Evolutionary conservation across 2,797 vertebrate species (phyloP), one percentile per base, ranked within the genome.

Genomic region (Arnoldichthys spilopterus): DNA sequence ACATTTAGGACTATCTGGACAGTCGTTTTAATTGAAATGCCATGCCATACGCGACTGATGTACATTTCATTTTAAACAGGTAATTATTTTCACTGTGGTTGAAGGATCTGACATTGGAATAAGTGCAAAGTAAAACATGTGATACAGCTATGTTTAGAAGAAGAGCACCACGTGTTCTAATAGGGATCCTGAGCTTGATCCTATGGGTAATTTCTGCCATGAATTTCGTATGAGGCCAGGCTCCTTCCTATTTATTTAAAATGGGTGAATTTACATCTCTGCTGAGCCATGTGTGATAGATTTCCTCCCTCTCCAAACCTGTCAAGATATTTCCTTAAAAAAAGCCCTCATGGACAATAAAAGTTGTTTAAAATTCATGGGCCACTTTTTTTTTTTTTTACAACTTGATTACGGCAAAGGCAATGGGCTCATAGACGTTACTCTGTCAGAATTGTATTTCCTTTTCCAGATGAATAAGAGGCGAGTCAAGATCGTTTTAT

Each of bases 291-390:
- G 53, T 71, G 73, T 79, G 77, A 88, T 83, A 56, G 70, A 87
- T 85, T 80, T 76, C 53, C 64, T 66, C 34, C 26, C 72, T 24
- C 15, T 40, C n/a, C 43, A 66, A 71, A 72, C 77, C 59, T 68
- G 72, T 82, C 80, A 77, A 82, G 83, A 66, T 81, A 79, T 83
- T 82, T 80, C 59, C 66, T 77, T 77, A 84, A 85, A 85, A 80
- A 37, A 87, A 85, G 76, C 62, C 76, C 82, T 86, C 78, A 80
- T 77, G 81, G 75, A 87, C 78, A 75, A 82, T 86, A 83, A 81
- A n/a, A 76, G 47, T 86, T 87, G 76, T 83, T 84, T 89, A 83
- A 87, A 85, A 88, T 86, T 84, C 82, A 87, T 84, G 77, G 83
- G 45, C 28, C 12, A 30, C n/a, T n/a, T 54, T 20, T 3, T 13